phyloP scores from a whole-genome alignment of 2,797 vertebrate species.

The Fundulus diaphanus region DNA sequence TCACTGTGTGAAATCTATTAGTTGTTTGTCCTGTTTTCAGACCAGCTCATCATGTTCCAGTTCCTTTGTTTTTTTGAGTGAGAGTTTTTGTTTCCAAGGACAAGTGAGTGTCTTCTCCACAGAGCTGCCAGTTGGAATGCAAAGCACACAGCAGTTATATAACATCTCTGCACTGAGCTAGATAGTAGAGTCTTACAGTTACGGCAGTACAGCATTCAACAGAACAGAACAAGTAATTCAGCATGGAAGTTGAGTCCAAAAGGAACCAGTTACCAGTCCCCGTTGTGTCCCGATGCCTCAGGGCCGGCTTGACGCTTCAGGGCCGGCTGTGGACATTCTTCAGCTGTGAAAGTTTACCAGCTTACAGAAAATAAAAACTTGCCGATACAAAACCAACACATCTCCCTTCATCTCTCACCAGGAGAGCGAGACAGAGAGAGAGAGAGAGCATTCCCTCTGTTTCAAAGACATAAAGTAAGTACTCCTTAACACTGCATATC shows the following conservation, averaged over 20 bases:
- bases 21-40: background rate
- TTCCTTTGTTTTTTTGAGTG: conserved; percentile 6
- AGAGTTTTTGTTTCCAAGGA: conserved; percentile 51
- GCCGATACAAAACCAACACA: conserved; percentile 19
- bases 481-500: conserved; percentile 71
- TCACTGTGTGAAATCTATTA: no score
- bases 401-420: conserved; percentile 62
- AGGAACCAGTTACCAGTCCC: conserved; percentile 37
- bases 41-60: conserved; percentile 17
- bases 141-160: conserved; percentile 62
- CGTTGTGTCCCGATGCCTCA: conserved; percentile 27
- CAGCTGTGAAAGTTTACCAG: conserved; percentile 64
- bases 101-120: conserved; percentile 54
- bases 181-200: conserved; percentile 70
- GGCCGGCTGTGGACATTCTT: conserved; percentile 72
- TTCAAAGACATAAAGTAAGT: background rate
- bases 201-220: conserved; percentile 72
- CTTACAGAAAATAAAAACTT: conserved; percentile 34
- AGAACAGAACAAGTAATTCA: conserved; percentile 66
- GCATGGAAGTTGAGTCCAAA: conserved; percentile 55
- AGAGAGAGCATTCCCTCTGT: conserved; percentile 1
- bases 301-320: conserved; percentile 14
- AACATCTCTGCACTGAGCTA: conserved; percentile 71
- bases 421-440: conserved; percentile 61
- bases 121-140: conserved; percentile 71